These are phyloP conservation scores for Beroe forskalii DNA, from an alignment of 37 sponge, comb jelly and placozoan genomes.

Conservation along the genomic window DNA sequence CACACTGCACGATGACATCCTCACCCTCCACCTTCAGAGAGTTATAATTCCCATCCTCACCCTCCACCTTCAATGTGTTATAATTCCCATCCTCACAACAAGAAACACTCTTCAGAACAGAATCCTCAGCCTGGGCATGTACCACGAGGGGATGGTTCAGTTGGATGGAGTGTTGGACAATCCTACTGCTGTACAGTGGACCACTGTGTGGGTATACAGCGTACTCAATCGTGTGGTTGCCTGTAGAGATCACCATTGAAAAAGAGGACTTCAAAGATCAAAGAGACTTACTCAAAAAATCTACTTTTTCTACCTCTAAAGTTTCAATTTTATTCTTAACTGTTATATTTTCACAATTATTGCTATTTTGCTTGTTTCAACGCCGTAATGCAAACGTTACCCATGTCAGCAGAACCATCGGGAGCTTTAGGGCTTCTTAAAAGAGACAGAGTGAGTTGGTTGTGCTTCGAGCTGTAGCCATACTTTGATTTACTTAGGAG, in stretches of 20 bases:
- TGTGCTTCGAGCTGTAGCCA: slow-evolving; percentile 70
- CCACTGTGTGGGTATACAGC: slow-evolving; percentile 11
- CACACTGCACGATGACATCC: not conserved
- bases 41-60: not conserved
- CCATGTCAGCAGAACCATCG: slow-evolving; percentile 79
- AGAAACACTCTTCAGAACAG: too few relatives aligned
- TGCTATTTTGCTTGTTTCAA: too few relatives aligned
- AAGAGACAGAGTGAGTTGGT: slow-evolving; percentile 16
- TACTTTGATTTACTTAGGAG: slow-evolving; percentile 74
- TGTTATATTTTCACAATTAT: too few relatives aligned
- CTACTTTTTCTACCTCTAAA: too few relatives aligned
- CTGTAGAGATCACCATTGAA: too few relatives aligned
- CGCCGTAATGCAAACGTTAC: too few relatives aligned
- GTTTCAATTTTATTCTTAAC: too few relatives aligned
- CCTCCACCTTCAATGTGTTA: not conserved
- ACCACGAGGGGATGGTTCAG: slow-evolving; percentile 25
- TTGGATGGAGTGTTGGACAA: slow-evolving; percentile 1
- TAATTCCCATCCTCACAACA: too few relatives aligned
- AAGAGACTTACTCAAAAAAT: too few relatives aligned
- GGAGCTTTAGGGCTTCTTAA: slow-evolving; percentile 68
- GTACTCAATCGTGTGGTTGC: slow-evolving; percentile 3
- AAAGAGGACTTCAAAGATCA: too few relatives aligned
- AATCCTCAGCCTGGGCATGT: too few relatives aligned
- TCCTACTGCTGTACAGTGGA: not conserved
- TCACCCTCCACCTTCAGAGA: not conserved